These are phyloP conservation scores for Geotrupes spiniger DNA, from an alignment of 2,888 invertebrate genomes.

Conservation along the genomic window DNA sequence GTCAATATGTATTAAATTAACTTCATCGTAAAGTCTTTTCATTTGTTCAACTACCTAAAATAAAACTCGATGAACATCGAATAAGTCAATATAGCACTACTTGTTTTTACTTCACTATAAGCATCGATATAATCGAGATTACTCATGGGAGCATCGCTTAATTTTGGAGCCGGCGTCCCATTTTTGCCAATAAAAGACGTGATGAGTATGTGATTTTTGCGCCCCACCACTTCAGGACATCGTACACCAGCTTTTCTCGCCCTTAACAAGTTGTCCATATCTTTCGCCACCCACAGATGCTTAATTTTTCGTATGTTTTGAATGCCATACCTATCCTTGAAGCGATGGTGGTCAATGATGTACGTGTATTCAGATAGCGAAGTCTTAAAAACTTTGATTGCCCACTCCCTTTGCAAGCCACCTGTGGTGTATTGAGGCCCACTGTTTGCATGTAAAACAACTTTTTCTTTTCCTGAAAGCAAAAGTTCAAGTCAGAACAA, in stretches of 20 bases:
- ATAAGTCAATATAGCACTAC: too few relatives aligned
- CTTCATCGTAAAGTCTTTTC: too few relatives aligned
- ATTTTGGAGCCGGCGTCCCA: slow-evolving; percentile 73
- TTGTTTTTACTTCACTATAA: slow-evolving; percentile 61
- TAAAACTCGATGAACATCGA: too few relatives aligned
- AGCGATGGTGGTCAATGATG: slow-evolving; percentile 88
- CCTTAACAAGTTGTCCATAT: slow-evolving; percentile 85
- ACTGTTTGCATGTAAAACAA: slow-evolving; percentile 81
- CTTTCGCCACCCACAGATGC: slow-evolving; percentile 95
- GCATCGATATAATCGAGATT: slow-evolving; percentile 57
- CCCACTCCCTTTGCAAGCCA: slow-evolving; percentile 62
- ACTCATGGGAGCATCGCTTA: slow-evolving; percentile 71
- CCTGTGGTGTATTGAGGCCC: slow-evolving; percentile 56
- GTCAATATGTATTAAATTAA: too few relatives aligned
- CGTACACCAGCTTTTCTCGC: slow-evolving; percentile 76
- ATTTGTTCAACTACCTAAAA: slow-evolving; percentile 61
- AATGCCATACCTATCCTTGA: slow-evolving; percentile 64
- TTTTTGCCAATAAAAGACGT: slow-evolving; percentile 90
- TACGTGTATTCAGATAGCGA: slow-evolving; percentile 91
- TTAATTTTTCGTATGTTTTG: slow-evolving; percentile 90
- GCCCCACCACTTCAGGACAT: slow-evolving; percentile 77
- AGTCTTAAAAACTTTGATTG: slow-evolving; percentile 90
- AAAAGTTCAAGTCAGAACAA: too few relatives aligned
- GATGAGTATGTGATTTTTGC: slow-evolving; percentile 82
- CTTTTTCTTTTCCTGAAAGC: slow-evolving; percentile 82